Percentiles rank a stretch among this genome's conserved stretches.
phyloP scores from a whole-genome alignment of 1,140 invertebrate species.

The Planococcus citri region DNA sequence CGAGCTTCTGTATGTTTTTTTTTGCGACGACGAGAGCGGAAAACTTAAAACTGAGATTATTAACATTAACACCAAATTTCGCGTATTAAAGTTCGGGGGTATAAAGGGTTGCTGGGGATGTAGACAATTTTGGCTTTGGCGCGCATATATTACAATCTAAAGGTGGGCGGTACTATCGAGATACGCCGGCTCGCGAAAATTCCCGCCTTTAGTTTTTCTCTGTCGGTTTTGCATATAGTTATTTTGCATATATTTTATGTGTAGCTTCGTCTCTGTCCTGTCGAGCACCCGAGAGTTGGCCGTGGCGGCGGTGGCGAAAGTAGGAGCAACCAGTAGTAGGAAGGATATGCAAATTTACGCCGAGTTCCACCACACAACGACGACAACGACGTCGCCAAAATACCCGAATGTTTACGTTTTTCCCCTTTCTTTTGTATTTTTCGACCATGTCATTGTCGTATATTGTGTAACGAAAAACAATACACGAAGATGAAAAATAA shows the following conservation, averaged over 20 bases:
- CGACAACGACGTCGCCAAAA: too few relatives aligned
- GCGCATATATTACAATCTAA: neutral
- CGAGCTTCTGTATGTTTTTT: too few relatives aligned
- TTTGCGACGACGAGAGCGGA: neutral
- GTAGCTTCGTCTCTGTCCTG: neutral
- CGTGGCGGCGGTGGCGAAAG: neutral
- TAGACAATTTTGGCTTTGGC: neutral
- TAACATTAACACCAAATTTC: neutral
- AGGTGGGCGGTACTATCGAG: neutral
- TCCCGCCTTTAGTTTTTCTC: conserved; percentile 6
- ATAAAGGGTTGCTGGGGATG: neutral
- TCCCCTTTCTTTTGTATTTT: too few relatives aligned
- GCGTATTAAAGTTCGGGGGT: neutral
- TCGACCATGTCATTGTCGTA: too few relatives aligned
- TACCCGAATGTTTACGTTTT: too few relatives aligned
- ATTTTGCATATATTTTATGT: neutral
- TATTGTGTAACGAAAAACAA: too few relatives aligned
- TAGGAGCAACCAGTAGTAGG: conserved; percentile 5
- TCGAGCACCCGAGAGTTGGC: neutral
- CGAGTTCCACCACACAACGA: too few relatives aligned
- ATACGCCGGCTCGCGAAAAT: neutral
- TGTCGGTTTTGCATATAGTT: conserved; percentile 6
- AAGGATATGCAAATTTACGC: neutral
- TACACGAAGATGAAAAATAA: too few relatives aligned
- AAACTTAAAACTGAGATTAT: neutral